Evolutionary conservation across 2,113 vertebrate species (phyloP).

Genomic region (Pterocles burchelli): DNA sequence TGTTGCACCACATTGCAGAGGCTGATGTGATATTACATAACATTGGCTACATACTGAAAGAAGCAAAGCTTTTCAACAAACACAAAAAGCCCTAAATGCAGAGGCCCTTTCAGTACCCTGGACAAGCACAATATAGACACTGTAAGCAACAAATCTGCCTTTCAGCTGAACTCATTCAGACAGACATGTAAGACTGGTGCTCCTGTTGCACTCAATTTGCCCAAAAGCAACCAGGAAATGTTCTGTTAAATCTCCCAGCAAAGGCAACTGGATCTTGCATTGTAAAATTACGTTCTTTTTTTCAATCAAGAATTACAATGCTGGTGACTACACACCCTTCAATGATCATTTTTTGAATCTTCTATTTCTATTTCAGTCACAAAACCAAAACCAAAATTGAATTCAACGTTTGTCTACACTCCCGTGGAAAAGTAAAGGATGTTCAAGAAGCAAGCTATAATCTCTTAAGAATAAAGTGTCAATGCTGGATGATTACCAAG

Average conservation of each 20-base stretch:
- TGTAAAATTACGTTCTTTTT: background rate
- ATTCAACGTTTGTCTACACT: background rate
- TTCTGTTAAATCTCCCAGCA: background rate
- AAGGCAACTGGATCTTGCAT: background rate
- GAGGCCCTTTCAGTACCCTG: background rate
- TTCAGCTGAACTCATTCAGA: background rate
- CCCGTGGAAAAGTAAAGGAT: background rate
- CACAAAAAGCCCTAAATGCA: background rate
- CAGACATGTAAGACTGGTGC: background rate
- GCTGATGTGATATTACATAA: slow-evolving; percentile 23
- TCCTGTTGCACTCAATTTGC: background rate
- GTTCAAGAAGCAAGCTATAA: background rate
- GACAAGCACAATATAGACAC: background rate
- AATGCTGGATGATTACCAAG: background rate
- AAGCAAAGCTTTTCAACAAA: background rate
- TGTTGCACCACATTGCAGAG: background rate
- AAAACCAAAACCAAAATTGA: background rate
- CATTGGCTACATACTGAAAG: background rate
- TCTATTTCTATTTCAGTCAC: background rate
- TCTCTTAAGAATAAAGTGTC: background rate
- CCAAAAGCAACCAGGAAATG: background rate
- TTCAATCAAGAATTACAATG: background rate
- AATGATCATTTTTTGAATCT: background rate
- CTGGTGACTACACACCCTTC: background rate
- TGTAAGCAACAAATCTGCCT: background rate